Base-by-base conservation (phyloP, 2,797 vertebrate species). In the Epinephelus malabaricus region DNA sequence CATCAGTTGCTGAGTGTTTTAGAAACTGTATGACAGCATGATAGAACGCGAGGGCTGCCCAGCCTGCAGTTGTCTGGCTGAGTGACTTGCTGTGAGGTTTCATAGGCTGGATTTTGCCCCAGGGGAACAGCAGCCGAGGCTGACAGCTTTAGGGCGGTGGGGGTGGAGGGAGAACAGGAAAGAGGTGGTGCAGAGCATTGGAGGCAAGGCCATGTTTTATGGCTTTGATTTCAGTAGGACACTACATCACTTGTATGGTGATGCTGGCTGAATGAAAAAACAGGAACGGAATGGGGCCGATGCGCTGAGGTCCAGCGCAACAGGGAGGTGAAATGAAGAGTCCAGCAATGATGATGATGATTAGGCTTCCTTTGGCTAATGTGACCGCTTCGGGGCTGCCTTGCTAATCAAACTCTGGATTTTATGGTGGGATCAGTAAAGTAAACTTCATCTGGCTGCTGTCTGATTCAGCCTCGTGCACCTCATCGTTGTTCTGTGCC, bases 351-450 rank as follows among this genome's bases (percentile, higher is more conserved):
- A 83, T 73, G 81, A 82, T 76, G 80, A 87, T 78, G 85, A 88
- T 82, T 66, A 76, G 71, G 76, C 76, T 86, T 89, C 75, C 46
- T 27, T 53, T 72, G 83, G 76, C 84, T 86, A 68, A 84, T 58
- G 78, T 62, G 54, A 80, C 43, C 62, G 73, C 82, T 89, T 73
- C 70, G 73, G 86, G 27, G 76, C 86, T 81, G 64, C 66, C 69
- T 84, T 19, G 30, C 82, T 83, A 89, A 93, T 92, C 86, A 92
- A 86, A 88, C 56, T 82, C 56, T 84, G 67, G 68, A 87, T 82
- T 86, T 83, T 81, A 78, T 73, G 63, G 76, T 75, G 9, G 23
- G 71, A 85, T 87, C 64, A 66, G 78, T 77, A 62, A 70, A 86
- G 63, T 82, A 80, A 89, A 84, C 66, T 69, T 83, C 58, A 86